Evolutionary conservation across 2,888 invertebrate species (phyloP), one percentile per base, ranked within the genome.

Genomic region (Leptinotarsa peninsularis): DNA sequence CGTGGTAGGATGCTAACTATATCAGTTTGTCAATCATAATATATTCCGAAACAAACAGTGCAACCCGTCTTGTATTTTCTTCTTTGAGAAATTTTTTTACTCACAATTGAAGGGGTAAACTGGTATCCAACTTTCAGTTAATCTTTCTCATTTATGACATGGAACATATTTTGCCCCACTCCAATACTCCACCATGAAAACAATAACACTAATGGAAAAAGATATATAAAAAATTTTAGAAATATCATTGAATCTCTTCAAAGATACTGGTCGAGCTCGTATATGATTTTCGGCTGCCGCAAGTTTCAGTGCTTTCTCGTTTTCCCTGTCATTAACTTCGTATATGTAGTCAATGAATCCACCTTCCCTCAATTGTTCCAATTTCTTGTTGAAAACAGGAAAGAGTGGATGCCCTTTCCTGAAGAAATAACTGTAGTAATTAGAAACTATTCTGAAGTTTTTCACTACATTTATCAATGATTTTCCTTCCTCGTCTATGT

Each of bases 331-430:
- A 23, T 18, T 13, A 14, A 1, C 23, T 54, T 21, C 15, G 27
- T 50, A 21, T 54, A 68, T 27, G 4, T 54, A 27, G 10, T 68
- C 23, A 17, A 68, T 54, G 3, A 68, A 68, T 27, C 67, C 67
- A 68, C 52, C 27, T 54, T 68, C 52, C 5, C n/a, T 23, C 67
- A 68, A 7, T 4, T 52, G 50, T 54, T 27, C 33, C 17, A 68
- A 18, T 52, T 68, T 52, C 54, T 52, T 52, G 27, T 68, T 21
- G 13, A 68, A 68, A 2, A 49, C 17, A 0, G 7, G n/a, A 52
- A 23, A 33, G 23, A 68, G n/a, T n/a, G 67, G 67, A 54, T 68
- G 67, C 0, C 67, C 67, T 52, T 52, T 68, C 17, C 67, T 21
- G 17, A 68, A 68, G 15, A 27, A 54, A 17, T 52, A n/a, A 17